Percentiles rank a stretch among this genome's conserved stretches.
Conservation (phyloP, 2,797 vertebrate species). For the Serranus cabrilla region DNA sequence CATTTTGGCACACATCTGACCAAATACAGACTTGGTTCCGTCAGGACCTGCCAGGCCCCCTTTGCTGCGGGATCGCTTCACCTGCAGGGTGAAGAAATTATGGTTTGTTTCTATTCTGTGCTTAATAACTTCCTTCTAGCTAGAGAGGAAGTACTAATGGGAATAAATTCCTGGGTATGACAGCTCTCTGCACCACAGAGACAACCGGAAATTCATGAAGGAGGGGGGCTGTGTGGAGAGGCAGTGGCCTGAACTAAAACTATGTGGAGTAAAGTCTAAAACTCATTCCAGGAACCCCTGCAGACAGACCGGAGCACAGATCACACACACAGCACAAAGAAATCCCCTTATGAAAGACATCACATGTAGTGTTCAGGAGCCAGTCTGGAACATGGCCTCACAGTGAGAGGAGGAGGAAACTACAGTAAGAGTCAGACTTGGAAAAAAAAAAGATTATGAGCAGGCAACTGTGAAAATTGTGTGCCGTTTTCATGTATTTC, state of each 20-base stretch:
- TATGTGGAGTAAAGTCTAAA: constrained; percentile 39
- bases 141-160: constrained; percentile 25
- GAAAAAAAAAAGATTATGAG: background rate
- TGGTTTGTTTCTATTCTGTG: constrained; percentile 30
- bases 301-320: constrained; percentile 54
- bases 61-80: constrained; percentile 99
- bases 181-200: constrained; percentile 36
- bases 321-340: constrained; percentile 38
- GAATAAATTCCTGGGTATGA: constrained; percentile 48
- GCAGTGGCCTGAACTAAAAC: constrained; percentile 15
- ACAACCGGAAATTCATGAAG: constrained; percentile 5
- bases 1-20: constrained; percentile 99
- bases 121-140: constrained; percentile 34
- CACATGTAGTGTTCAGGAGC: constrained; percentile 67
- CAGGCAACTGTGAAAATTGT: background rate
- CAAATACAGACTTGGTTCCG: constrained; percentile 98
- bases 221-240: background rate
- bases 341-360: constrained; percentile 72
- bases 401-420: background rate
- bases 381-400: constrained; percentile 46
- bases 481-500: background rate
- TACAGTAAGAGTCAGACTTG: constrained; percentile 18
- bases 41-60: constrained; percentile 98
- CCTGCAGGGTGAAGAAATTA: constrained; percentile 79
- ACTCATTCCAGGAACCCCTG: constrained; percentile 30